A percentile compares a stretch with the other conserved stretches of the same genome.
Evolutionary conservation across 2,797 vertebrate species (phyloP).

Genomic region (Poeciliopsis infans): DNA sequence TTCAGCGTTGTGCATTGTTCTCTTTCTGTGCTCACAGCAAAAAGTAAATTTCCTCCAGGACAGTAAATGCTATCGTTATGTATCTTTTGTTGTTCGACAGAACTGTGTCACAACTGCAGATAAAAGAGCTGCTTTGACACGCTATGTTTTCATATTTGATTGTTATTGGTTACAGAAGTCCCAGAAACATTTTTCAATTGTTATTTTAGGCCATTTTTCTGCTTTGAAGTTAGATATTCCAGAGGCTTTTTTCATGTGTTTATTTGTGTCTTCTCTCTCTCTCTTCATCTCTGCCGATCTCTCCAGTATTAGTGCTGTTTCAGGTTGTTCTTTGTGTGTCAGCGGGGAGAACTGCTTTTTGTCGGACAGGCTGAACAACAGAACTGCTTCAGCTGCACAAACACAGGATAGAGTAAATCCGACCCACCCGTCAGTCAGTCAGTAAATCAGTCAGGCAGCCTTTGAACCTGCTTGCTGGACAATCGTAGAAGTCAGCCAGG

Average conservation of each 20-base stretch:
- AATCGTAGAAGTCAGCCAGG: constrained; percentile 64
- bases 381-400: constrained; percentile 79
- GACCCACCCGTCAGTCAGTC: constrained; percentile 57
- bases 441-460: constrained; percentile 68
- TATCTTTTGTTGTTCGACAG: constrained; percentile 78
- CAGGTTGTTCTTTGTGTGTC: constrained; percentile 77
- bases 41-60: constrained; percentile 75
- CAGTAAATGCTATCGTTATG: constrained; percentile 76
- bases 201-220: constrained; percentile 64
- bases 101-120: constrained; percentile 75
- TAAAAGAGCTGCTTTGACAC: constrained; percentile 70
- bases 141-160: constrained; percentile 55
- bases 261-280: constrained; percentile 25
- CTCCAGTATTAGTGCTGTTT: constrained; percentile 75
- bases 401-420: constrained; percentile 71
- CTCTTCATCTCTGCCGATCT: constrained; percentile 39
- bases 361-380: constrained; percentile 73
- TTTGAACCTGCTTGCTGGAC: constrained; percentile 68
- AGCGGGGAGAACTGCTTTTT: constrained; percentile 60
- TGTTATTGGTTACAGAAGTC: constrained; percentile 69
- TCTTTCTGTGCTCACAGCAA: constrained; percentile 50
- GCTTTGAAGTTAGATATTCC: constrained; percentile 66
- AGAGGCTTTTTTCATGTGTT: constrained; percentile 45
- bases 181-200: constrained; percentile 68
- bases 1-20: constrained; percentile 54